phyloP scores from a whole-genome alignment of 2,797 vertebrate genomes.

The Cercopithecus petaurista region DNA sequence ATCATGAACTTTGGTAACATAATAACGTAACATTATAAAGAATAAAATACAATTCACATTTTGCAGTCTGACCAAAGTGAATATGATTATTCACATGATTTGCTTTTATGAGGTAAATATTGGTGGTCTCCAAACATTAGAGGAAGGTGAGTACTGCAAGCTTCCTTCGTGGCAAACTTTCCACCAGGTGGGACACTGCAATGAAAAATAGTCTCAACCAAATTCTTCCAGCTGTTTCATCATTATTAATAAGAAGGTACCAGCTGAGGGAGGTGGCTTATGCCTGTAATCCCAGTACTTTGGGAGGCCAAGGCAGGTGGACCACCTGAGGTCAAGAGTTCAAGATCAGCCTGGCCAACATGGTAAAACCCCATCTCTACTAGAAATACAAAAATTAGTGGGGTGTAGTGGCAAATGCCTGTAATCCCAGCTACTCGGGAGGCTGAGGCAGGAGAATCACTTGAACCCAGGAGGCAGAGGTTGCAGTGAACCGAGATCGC shows the following conservation, averaged over 20 bases:
- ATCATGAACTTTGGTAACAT: neutral
- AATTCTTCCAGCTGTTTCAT: neutral
- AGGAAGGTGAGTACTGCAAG: neutral
- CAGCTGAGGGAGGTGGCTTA: too few species aligned
- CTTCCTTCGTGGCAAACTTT: neutral
- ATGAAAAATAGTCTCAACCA: neutral
- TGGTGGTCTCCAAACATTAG: neutral
- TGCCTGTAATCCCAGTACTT: neutral
- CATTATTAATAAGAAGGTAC: neutral
- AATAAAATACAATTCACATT: neutral
- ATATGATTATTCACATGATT: neutral
- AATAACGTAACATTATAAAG: neutral
- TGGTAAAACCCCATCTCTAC: neutral
- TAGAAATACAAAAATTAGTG: neutral
- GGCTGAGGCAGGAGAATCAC: neutral
- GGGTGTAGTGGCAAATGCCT: neutral
- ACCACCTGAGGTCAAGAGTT: neutral
- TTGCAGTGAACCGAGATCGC: neutral
- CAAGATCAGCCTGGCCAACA: neutral
- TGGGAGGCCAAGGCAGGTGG: neutral
- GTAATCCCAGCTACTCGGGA: neutral
- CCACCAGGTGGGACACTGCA: neutral
- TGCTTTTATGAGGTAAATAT: neutral
- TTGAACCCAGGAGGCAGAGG: neutral
- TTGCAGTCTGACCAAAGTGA: neutral